phyloP scores from a whole-genome alignment of 2,113 vertebrate species.

The Tringa solitaria region DNA sequence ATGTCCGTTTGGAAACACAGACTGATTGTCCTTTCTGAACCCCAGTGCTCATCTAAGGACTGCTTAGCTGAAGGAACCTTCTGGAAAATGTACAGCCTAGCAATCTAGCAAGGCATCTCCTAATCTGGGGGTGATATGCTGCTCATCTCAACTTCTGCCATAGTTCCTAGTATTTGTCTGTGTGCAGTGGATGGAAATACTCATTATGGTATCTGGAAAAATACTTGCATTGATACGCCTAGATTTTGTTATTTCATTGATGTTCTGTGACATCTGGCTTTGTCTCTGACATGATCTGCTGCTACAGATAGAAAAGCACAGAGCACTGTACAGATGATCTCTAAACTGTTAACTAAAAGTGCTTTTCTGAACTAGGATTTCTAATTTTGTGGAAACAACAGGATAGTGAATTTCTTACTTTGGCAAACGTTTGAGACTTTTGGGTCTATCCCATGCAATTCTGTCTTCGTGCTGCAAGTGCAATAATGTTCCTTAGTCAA shows the following conservation, averaged over 20 bases:
- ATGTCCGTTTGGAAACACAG: not conserved
- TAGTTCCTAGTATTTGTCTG: not conserved
- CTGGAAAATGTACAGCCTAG: not conserved
- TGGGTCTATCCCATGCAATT: not conserved
- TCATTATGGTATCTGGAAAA: not conserved
- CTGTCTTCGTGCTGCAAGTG: not conserved
- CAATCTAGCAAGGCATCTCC: not conserved
- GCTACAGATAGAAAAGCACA: not conserved
- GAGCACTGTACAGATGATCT: not conserved
- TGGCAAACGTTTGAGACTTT: not conserved
- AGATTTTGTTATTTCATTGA: not conserved
- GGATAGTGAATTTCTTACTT: not conserved
- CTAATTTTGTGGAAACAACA: not conserved
- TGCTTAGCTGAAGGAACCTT: not conserved
- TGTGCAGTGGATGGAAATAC: not conserved
- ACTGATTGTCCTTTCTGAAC: not conserved
- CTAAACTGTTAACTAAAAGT: not conserved
- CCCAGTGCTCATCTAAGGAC: not conserved
- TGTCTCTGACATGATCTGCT: not conserved
- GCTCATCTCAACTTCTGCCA: not conserved
- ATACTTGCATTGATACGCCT: not conserved
- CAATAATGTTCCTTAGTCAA: not conserved
- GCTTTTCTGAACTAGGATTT: not conserved
- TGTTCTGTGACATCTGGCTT: not conserved
- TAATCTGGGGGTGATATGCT: not conserved